phyloP scores from a whole-genome alignment of 2,113 vertebrate genomes.

The Mandrillus leucophaeus region DNA sequence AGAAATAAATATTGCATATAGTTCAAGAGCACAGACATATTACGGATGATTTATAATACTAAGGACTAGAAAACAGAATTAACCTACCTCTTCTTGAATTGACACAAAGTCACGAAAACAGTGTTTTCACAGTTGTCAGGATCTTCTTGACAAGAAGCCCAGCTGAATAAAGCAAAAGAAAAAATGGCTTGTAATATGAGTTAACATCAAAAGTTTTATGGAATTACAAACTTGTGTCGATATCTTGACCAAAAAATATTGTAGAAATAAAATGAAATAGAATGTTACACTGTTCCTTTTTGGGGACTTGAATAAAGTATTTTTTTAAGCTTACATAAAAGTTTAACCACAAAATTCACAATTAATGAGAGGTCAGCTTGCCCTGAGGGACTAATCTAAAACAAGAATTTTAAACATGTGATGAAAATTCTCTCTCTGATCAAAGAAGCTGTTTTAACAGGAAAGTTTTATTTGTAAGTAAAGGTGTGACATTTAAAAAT shows the following conservation, averaged over 20 bases:
- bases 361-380: background rate
- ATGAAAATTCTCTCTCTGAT: background rate
- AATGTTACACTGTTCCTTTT: background rate
- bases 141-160: conserved; percentile 39
- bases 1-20: background rate
- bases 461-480: background rate
- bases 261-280: conserved; percentile 16
- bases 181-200: conserved; percentile 61
- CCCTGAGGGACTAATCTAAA: background rate
- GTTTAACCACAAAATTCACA: background rate
- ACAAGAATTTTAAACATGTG: background rate
- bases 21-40: background rate
- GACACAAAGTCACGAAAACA: background rate
- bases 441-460: background rate
- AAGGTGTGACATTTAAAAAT: background rate
- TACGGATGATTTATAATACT: background rate
- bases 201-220: conserved; percentile 68
- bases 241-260: conserved; percentile 10
- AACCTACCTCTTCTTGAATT: conserved; percentile 14
- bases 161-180: conserved; percentile 70
- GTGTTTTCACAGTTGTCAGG: conserved; percentile 71
- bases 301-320: background rate
- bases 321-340: background rate
- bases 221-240: conserved; percentile 36
- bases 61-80: conserved; percentile 2